These are phyloP conservation scores for Crocuta crocuta DNA, from an alignment of 2,113 vertebrate species.

Conservation along the genomic window DNA sequence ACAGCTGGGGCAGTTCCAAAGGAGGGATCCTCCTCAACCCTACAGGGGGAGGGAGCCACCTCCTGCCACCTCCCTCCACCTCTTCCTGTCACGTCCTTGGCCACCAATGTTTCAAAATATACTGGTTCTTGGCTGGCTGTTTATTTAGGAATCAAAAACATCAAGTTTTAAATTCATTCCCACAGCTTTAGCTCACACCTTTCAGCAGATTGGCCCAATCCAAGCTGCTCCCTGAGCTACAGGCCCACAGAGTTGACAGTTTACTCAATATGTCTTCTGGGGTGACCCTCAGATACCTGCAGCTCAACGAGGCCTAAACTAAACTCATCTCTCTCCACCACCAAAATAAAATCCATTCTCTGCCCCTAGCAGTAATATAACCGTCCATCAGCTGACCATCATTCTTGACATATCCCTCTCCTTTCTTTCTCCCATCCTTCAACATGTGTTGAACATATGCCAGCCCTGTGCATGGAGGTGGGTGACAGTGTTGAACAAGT, in stretches of 20 bases:
- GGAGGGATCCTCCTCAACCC: slow-evolving; percentile 26
- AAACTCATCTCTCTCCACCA: not conserved
- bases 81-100: slow-evolving; percentile 67
- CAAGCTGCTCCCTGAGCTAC: slow-evolving; percentile 65
- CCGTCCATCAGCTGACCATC: slow-evolving; percentile 11
- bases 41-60: slow-evolving; percentile 32
- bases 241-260: slow-evolving; percentile 12
- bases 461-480: not conserved
- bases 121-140: slow-evolving; percentile 61
- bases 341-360: slow-evolving; percentile 9
- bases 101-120: slow-evolving; percentile 73
- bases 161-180: slow-evolving; percentile 71
- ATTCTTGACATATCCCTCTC: not conserved
- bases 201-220: slow-evolving; percentile 47
- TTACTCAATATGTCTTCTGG: not conserved
- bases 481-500: not conserved
- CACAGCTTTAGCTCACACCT: slow-evolving; percentile 54
- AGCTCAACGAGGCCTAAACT: not conserved
- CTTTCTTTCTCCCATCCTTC: not conserved
- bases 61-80: slow-evolving; percentile 45
- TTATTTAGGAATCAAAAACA: slow-evolving; percentile 75
- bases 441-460: not conserved
- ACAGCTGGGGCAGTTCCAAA: slow-evolving; percentile 56
- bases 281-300: not conserved
- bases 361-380: slow-evolving; percentile 23